A percentile compares a stretch with the other conserved stretches of the same genome.
These are phyloP conservation scores for Ophion costatus DNA, from an alignment of 2,888 invertebrate species.

Conservation along the genomic window DNA sequence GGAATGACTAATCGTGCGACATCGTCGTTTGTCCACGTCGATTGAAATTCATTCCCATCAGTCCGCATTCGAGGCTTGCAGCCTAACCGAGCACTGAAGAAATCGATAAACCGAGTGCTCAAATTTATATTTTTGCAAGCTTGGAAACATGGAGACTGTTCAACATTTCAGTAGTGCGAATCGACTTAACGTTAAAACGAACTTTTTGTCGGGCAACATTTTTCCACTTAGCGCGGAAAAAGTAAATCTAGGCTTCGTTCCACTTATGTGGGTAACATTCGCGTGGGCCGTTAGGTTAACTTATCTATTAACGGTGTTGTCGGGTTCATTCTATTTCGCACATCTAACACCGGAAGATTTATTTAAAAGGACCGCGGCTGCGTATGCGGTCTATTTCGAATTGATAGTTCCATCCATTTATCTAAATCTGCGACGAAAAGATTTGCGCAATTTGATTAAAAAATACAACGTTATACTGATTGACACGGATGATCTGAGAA, in stretches of 20 bases:
- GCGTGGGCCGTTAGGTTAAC: not conserved
- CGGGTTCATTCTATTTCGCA: constrained; percentile 52
- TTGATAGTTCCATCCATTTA: constrained; percentile 56
- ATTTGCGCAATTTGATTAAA: constrained; percentile 62
- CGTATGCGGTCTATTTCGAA: constrained; percentile 63
- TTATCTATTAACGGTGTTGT: constrained; percentile 45
- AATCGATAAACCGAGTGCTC: constrained; percentile 25
- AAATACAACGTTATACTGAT: constrained; percentile 65
- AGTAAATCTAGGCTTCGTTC: not conserved
- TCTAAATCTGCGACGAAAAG: constrained; percentile 61
- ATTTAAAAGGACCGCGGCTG: constrained; percentile 64
- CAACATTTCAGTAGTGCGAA: constrained; percentile 66
- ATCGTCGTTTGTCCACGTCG: constrained; percentile 8
- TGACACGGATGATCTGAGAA: constrained; percentile 51
- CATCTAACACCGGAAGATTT: constrained; percentile 56
- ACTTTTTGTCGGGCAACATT: constrained; percentile 69
- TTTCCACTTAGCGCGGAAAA: constrained; percentile 61
- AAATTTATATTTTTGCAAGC: not conserved
- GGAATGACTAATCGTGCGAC: constrained; percentile 45
- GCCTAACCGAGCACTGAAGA: not conserved
- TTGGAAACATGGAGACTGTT: constrained; percentile 11
- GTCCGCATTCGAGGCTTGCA: constrained; percentile 17
- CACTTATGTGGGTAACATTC: constrained; percentile 10
- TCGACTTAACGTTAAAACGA: constrained; percentile 65
- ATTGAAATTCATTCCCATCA: constrained; percentile 10